Base-by-base conservation (phyloP, 1,140 invertebrate species). In the Pentalonia nigronervosa region DNA sequence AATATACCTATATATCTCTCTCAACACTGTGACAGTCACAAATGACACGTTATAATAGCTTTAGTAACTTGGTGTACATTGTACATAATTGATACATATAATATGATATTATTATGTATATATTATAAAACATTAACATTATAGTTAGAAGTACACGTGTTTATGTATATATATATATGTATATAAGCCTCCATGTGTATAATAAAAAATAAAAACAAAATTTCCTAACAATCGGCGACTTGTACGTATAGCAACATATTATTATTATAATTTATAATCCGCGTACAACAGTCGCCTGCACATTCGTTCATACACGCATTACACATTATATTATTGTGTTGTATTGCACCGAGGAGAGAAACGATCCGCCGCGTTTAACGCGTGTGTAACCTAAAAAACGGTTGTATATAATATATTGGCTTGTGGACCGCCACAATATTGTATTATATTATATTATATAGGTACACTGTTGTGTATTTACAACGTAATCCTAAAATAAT, bases 311-410 rank as follows among this genome's bases (percentile, higher is more conserved):
- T 48, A 88, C 23, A 30, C 41, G 86, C 14, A 48, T 88, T 41
- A 88, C 30, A 50, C 60, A 34, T 76, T 76, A 76, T n/a, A 76
- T 67, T 56, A 56, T 60, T 76, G 60, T n/a, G 14, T 76, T 20
- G 30, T n/a, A 76, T 76, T 76, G 60, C 60, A 76, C n/a, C 30
- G 60, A 34, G 30, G 30, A n/a, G 14, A 89, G n/a, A 89, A 47
- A 89, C n/a, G 30, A 89, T 89, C 45, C 87, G 87, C 30, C 17
- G n/a, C 17, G 30, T 76, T 89, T 89, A 89, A 89, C 48, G 30
- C 30, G 87, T 89, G 87, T 89, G 87, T 89, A 89, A 89, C 87
- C 87, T 89, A 89, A 45, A 30, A 84, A 84, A 84, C 83, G 36
- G 9, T 41, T 41, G 9, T 84, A 84, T 84, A 81, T 81, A 8